Evolutionary conservation across 2,888 invertebrate genomes (phyloP), one percentile per base, ranked within the genome.

Genomic region (Nezara viridula): DNA sequence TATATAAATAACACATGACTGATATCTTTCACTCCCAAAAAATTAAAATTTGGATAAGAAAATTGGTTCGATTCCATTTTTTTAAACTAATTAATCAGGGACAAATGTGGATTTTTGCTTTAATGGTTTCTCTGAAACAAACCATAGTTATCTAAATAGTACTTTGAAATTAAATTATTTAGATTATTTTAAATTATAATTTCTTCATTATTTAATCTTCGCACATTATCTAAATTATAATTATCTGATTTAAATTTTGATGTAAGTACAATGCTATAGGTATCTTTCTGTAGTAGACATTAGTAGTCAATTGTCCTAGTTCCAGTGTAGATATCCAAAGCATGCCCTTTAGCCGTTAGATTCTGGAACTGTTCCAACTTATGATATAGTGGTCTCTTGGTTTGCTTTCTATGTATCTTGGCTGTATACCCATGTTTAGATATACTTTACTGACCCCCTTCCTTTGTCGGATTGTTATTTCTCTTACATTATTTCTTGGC

Each of bases 341-440:
- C 37, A 73, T 73, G 27, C 66, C 66, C 66, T 37, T n/a, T 73
- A 37, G 66, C 66, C 66, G 66, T 73, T 37, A 73, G 66, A 73
- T 37, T 19, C 66, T 73, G 66, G 66, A 73, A 73, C 66, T 73
- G 66, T 37, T 73, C 66, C 66, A 73, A 73, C 32, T 73, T 73
- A 73, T 73, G 66, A 73, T 73, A 73, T 19, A 73, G 32, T 6
- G 19, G 66, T 73, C 66, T 37, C 66, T 37, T 9, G 66, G 66
- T 37, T 73, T 27, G 37, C 66, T 73, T 27, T 37, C 32, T 73
- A 73, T 73, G 66, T 73, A 37, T 73, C 66, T 73, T 73, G 66
- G 66, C 66, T 73, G 32, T 73, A n/a, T n/a, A 73, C 66, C 12
- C 66, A 1, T 73, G 66, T 73, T 73, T 73, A 37, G 16, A 73